Base-by-base conservation (phyloP, 2,797 vertebrate genomes). In the Spinus olivaceus region DNA sequence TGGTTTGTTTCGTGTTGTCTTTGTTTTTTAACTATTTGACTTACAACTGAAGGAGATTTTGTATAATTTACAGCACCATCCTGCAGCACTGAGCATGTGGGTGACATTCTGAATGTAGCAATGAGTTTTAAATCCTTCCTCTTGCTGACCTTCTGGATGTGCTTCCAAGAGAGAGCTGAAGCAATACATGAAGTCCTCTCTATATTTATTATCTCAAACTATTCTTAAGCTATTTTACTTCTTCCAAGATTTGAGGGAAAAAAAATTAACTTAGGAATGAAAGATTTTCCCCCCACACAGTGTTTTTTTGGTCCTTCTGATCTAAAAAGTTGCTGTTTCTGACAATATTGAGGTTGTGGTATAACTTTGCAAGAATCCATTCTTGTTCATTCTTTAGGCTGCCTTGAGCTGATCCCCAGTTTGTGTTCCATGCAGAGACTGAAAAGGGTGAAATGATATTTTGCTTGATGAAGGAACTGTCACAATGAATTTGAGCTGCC, bases 1-100 rank as follows among this genome's bases (percentile, higher is more conserved):
- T 8, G 7, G 18, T 4, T 56, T 78, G 10, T 12, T 18, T 28
- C 0, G 0, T n/a, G 22, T 25, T 27, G 28, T 4, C 20, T 35
- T 35, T 14, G 9, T 15, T 74, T 65, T 67, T 64, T 22, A 46
- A 69, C 47, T 47, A 8, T 54, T 54, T 39, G 41, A 66, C 32
- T 67, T 69, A 23, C 9, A 83, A 41, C 65, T 50, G 49, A 74
- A 56, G 41, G 57, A 60, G 37, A 47, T 51, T 71, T 71, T 51
- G 33, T 56, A 6, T 18, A 4, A 56, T 39, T 66, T 79, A 39
- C 27, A 59, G 53, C 53, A 59, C n/a, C 19, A 44, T 42, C 32
- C 64, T 46, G 64, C 56, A 63, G 51, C 15, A 30, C 41, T 5
- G 28, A 86, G 65, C 61, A 74, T 37, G 70, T 86, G 70, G 81